Evolutionary conservation across 1,140 invertebrate genomes (phyloP).

Genomic region (Phocides pigmalion): DNA sequence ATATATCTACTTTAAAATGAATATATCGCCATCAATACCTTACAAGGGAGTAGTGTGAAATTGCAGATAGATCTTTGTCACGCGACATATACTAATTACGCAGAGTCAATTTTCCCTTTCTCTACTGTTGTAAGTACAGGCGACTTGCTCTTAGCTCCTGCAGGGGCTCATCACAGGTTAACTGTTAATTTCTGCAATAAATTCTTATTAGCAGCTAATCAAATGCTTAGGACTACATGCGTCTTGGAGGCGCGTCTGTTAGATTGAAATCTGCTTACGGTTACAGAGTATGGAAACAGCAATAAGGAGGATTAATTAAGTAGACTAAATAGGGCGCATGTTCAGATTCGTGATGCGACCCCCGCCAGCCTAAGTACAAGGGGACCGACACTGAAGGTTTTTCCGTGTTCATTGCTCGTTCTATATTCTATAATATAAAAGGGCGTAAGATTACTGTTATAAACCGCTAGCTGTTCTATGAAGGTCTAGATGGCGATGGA

Average conservation of each 20-base stretch:
- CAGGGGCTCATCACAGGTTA: conserved; percentile 37
- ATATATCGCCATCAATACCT: neutral
- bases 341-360: too few species aligned
- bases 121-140: conserved; percentile 9
- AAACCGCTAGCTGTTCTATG: too few species aligned
- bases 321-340: too few species aligned
- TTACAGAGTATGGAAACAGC: too few species aligned
- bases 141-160: conserved; percentile 25
- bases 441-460: too few species aligned
- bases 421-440: too few species aligned
- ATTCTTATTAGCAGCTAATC: conserved; percentile 36
- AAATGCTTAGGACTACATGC: conserved; percentile 23
- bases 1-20: neutral
- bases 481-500: too few species aligned
- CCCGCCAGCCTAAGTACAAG: too few species aligned
- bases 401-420: too few species aligned
- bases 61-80: conserved; percentile 3
- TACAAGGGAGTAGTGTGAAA: neutral
- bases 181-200: conserved; percentile 35
- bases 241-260: conserved; percentile 7
- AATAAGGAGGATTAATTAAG: too few species aligned
- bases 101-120: conserved; percentile 17
- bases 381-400: too few species aligned
- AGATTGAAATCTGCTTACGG: neutral
- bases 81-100: conserved; percentile 1